phyloP scores from a whole-genome alignment of 2,113 vertebrate species.

The Pseudorectes ferrugineus region DNA sequence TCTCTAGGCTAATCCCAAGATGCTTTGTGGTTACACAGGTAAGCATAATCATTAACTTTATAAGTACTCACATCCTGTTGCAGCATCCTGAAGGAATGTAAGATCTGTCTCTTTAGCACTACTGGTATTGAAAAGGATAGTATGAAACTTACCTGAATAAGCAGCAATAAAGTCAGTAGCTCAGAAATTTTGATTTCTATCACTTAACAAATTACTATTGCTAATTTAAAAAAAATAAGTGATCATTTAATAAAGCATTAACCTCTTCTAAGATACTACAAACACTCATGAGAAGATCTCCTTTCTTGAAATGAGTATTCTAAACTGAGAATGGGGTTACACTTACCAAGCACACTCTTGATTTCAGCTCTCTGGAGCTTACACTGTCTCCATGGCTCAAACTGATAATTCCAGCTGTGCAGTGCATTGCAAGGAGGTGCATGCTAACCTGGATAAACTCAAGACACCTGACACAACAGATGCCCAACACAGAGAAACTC shows the following conservation, averaged over 20 bases:
- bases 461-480: background rate
- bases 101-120: background rate
- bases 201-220: background rate
- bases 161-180: background rate
- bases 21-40: background rate
- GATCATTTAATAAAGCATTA: background rate
- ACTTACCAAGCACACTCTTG: background rate
- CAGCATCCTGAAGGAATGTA: background rate
- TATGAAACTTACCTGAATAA: background rate
- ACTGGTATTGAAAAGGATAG: background rate
- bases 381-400: background rate
- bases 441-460: background rate
- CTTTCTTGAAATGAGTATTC: background rate
- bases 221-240: background rate
- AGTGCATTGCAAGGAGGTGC: background rate
- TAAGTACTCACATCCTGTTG: background rate
- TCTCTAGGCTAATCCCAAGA: background rate
- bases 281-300: background rate
- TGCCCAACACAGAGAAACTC: background rate
- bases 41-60: background rate
- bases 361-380: background rate
- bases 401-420: background rate
- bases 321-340: background rate
- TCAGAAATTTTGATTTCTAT: background rate
- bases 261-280: background rate